phyloP scores from a whole-genome alignment of 2,113 vertebrate genomes.

The Platichthys stellatus region DNA sequence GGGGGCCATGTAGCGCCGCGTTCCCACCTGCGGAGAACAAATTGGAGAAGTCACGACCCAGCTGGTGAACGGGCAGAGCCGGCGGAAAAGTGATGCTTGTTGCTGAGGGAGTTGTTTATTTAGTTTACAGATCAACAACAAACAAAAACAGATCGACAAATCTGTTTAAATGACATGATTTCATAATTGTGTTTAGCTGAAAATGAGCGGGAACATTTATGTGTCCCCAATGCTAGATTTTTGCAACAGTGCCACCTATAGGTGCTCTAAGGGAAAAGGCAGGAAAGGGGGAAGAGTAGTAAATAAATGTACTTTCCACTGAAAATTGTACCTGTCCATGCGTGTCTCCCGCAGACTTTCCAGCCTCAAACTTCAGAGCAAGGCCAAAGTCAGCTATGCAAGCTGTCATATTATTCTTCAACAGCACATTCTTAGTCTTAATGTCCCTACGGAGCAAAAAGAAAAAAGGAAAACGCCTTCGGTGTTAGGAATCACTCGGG shows the following conservation, averaged over 20 bases:
- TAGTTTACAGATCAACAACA: too few relatives aligned
- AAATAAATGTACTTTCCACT: too few relatives aligned
- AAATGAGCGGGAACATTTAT: too few relatives aligned
- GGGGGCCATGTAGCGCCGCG: conserved; percentile 95
- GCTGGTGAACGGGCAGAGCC: too few relatives aligned
- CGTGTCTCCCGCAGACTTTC: conserved; percentile 96
- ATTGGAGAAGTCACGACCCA: neutral
- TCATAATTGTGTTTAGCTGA: neutral
- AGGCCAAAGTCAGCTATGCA: conserved; percentile 97
- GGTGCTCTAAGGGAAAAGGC: too few relatives aligned
- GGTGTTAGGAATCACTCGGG: neutral
- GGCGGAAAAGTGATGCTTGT: too few relatives aligned
- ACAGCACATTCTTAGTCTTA: conserved; percentile 96
- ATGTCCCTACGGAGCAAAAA: conserved; percentile 87
- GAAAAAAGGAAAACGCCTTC: neutral
- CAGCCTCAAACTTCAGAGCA: conserved; percentile 96
- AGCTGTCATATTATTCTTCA: conserved; percentile 94
- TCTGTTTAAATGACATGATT: too few relatives aligned
- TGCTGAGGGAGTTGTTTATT: too few relatives aligned
- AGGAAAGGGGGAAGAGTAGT: neutral
- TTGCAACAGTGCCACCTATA: too few relatives aligned
- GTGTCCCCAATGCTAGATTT: too few relatives aligned
- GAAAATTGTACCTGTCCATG: conserved; percentile 89
- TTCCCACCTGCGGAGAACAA: conserved; percentile 87
- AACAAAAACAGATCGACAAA: neutral